Evolutionary conservation across 2,797 vertebrate species (phyloP).

Genomic region (Brotula barbata): DNA sequence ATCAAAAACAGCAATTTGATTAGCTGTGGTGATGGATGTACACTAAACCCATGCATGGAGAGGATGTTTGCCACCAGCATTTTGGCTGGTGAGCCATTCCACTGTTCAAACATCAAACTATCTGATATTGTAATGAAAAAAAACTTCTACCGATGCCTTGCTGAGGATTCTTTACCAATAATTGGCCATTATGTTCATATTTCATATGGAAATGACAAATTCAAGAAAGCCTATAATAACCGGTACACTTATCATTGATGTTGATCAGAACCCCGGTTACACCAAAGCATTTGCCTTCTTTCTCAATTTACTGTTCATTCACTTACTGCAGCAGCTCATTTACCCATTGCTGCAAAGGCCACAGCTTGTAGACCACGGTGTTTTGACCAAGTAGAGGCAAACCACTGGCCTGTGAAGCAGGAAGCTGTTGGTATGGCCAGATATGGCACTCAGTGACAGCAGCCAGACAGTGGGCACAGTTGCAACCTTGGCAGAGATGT

Average conservation of each 20-base stretch:
- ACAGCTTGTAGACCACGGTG: constrained; percentile 59
- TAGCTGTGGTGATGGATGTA: constrained; percentile 11
- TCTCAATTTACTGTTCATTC: constrained; percentile 55
- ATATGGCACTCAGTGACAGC: constrained; percentile 71
- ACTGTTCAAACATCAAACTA: too few relatives aligned
- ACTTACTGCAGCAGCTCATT: constrained; percentile 60
- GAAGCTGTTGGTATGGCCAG: constrained; percentile 69
- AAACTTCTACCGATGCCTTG: too few relatives aligned
- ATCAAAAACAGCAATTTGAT: constrained; percentile 38
- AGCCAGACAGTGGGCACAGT: constrained; percentile 58
- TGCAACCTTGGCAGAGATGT: constrained; percentile 47
- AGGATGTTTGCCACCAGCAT: constrained; percentile 6
- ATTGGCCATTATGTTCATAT: neutral
- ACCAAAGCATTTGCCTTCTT: constrained; percentile 36
- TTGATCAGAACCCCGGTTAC: constrained; percentile 44
- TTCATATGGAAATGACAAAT: constrained; percentile 25
- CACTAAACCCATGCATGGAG: constrained; percentile 10
- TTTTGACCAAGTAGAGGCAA: constrained; percentile 83
- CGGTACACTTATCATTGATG: constrained; percentile 19
- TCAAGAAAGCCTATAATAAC: constrained; percentile 3
- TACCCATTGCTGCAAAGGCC: constrained; percentile 65
- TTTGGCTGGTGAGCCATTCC: neutral
- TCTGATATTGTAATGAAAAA: too few relatives aligned
- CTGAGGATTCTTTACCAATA: constrained; percentile 21
- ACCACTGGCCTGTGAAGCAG: constrained; percentile 70